These are phyloP conservation scores for Ips typographus DNA, from an alignment of 1,140 invertebrate genomes.

Conservation along the genomic window DNA sequence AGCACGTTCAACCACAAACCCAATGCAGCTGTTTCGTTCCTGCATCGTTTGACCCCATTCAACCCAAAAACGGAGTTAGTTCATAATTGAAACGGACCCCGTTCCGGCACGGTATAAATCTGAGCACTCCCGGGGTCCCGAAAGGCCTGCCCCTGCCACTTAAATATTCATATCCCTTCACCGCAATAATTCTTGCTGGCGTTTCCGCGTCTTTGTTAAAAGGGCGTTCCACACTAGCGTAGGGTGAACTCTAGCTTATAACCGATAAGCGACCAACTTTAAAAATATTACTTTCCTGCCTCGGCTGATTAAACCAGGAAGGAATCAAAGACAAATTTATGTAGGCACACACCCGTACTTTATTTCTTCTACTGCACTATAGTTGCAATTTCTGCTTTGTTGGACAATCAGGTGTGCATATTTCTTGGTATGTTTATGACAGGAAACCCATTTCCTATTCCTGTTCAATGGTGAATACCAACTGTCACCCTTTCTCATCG, in stretches of 20 bases:
- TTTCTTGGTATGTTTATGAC: constrained; percentile 11
- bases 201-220: constrained; percentile 18
- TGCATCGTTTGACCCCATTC: neutral
- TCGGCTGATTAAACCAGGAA: too few species aligned
- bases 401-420: neutral
- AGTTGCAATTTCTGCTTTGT: too few species aligned
- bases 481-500: neutral
- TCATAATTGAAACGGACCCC: constrained; percentile 26
- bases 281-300: too few species aligned
- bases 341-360: too few species aligned
- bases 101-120: constrained; percentile 18
- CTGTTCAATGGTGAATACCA: neutral
- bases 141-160: constrained; percentile 4
- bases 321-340: too few species aligned
- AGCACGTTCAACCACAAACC: neutral
- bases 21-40: constrained; percentile 2
- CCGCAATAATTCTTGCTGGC: constrained; percentile 25
- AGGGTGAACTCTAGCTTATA: neutral
- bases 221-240: neutral
- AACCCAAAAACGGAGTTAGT: constrained; percentile 2
- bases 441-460: constrained; percentile 20
- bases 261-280: too few species aligned
- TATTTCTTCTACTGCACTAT: too few species aligned
- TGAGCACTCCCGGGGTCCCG: constrained; percentile 9
- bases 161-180: constrained; percentile 29